Percentiles rank a stretch among this genome's conserved stretches.
These are phyloP conservation scores for Trichechus manatus DNA, from an alignment of 2,113 vertebrate genomes.

Conservation along the genomic window DNA sequence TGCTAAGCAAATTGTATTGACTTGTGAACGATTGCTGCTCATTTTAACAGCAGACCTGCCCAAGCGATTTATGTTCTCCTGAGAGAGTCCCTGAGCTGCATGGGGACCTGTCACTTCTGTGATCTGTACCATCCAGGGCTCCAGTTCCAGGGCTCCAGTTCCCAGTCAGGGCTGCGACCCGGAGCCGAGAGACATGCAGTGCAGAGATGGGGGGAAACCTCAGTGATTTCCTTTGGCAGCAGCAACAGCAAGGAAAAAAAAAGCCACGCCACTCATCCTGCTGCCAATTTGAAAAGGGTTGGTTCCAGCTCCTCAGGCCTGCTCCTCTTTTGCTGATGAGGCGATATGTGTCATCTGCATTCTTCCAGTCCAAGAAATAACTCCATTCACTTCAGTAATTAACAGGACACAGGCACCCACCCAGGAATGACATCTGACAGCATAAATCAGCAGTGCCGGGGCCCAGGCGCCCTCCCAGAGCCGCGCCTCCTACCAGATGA, in stretches of 20 bases:
- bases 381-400: not conserved
- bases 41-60: not conserved
- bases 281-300: slow-evolving; percentile 14
- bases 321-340: not conserved
- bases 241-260: not conserved
- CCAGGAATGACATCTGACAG: not conserved
- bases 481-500: too few relatives aligned
- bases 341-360: not conserved
- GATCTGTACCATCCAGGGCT: not conserved
- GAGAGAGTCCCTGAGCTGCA: not conserved
- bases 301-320: not conserved
- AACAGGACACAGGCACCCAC: not conserved
- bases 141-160: not conserved
- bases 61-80: not conserved
- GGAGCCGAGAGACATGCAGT: accelerated
- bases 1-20: slow-evolving; percentile 35
- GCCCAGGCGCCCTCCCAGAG: not conserved
- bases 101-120: not conserved
- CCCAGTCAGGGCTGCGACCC: slow-evolving; percentile 1
- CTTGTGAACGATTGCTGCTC: not conserved
- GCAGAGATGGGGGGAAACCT: not conserved
- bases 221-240: slow-evolving; percentile 22
- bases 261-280: not conserved
- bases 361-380: not conserved
- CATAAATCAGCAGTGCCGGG: not conserved